Percentiles rank a stretch among this genome's conserved stretches.
These are phyloP conservation scores for Danio kyathit DNA, from an alignment of 2,797 vertebrate species.

Conservation along the genomic window DNA sequence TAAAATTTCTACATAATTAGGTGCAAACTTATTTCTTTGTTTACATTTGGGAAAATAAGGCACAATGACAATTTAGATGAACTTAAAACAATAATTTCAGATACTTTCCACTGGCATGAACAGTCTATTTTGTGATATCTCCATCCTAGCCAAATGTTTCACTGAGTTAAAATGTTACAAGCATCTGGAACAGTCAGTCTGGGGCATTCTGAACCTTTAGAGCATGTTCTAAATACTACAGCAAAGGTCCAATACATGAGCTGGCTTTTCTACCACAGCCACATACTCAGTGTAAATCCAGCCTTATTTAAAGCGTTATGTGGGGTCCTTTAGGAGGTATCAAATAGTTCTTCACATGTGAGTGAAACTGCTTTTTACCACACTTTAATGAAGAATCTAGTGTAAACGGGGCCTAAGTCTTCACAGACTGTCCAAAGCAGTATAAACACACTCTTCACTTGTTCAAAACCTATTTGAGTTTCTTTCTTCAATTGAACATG, in stretches of 20 bases:
- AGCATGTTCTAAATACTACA: constrained; percentile 4
- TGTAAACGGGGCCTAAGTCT: no score
- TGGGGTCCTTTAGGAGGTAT: background rate
- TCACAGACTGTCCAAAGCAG: no score
- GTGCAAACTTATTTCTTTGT: background rate
- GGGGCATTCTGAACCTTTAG: constrained; percentile 7
- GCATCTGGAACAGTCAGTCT: constrained; percentile 5
- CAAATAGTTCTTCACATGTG: background rate
- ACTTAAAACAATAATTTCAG: background rate
- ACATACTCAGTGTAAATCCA: background rate
- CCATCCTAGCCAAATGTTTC: background rate
- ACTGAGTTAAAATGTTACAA: background rate
- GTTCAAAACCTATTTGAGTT: no score
- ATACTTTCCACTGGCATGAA: background rate
- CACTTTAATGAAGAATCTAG: no score
- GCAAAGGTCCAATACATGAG: background rate
- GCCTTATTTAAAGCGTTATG: background rate
- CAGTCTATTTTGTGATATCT: background rate
- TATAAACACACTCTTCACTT: no score
- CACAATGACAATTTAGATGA: background rate
- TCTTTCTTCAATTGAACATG: no score
- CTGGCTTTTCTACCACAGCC: background rate
- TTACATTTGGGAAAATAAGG: background rate
- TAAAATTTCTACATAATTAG: background rate
- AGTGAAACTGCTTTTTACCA: no score